Base-by-base conservation (phyloP, 2,888 invertebrate species). In the Esperia sulphurella region DNA sequence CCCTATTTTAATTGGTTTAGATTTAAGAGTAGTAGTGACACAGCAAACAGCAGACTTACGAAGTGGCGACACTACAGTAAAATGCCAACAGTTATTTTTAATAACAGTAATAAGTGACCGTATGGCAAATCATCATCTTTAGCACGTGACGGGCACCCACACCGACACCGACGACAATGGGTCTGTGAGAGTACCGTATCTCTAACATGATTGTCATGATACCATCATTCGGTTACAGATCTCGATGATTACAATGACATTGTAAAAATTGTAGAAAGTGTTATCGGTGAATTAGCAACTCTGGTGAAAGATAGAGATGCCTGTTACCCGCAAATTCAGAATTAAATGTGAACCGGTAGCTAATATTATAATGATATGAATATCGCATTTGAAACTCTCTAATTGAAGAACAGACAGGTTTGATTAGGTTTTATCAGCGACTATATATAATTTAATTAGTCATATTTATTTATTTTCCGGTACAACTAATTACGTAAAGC, bases 161-260 rank as follows among this genome's bases (percentile, higher is more conserved):
- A 49, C 57, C 57, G 53, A 55, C 55, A 57, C 21, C 43, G 48
- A 54, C 43, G 47, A 46, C 51, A 47, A 50, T 50, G 45, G 48
- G 40, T 14, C 8, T 30, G 14, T n/a, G 8, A 48, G 53, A 57
- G 52, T 58, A 66, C 66, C 56, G 67, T 59, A 60, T 60, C 55
- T 58, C 52, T 50, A 57, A 59, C 59, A 61, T 58, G 65, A 65
- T 57, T 63, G 62, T 66, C 62, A 68, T 71, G 62, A 56, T 64
- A 63, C 71, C 62, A 48, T 45, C 52, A 54, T 53, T 56, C 57
- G 55, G 56, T 48, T 33, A 41, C 46, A 46, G 39, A 45, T 61
- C 44, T 53, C 53, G 57, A 53, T 56, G 52, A 58, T 54, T 37
- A 5, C 31, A 30, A 44, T 43, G 28, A 41, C 14, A 28, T 40